phyloP scores from a whole-genome alignment of 2,888 invertebrate species.

The Diabrotica balteata region DNA sequence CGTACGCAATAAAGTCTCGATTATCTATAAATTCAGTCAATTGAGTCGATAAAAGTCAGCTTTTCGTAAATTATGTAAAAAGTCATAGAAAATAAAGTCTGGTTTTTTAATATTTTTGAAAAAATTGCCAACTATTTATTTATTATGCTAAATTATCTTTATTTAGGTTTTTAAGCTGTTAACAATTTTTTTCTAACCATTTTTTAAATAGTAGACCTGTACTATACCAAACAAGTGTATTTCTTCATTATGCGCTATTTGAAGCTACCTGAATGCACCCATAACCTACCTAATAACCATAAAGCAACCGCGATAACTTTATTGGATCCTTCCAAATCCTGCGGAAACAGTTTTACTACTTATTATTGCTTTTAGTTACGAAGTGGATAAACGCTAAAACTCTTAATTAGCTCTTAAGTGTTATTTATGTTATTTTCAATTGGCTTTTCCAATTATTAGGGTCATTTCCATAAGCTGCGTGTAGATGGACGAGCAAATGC shows the following conservation, averaged over 20 bases:
- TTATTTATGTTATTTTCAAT: slow-evolving; percentile 24
- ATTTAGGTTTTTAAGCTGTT: too few species aligned
- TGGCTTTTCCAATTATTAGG: slow-evolving; percentile 31
- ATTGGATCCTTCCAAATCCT: slow-evolving; percentile 6
- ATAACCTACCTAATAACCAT: slow-evolving; percentile 2
- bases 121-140: too few species aligned
- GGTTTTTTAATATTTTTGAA: too few species aligned
- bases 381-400: slow-evolving; percentile 15
- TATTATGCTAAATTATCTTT: too few species aligned
- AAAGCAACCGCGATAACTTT: slow-evolving; percentile 1
- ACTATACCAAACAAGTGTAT: background rate
- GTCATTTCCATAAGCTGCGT: slow-evolving; percentile 30
- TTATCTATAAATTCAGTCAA: too few species aligned
- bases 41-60: too few species aligned
- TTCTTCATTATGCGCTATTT: too few species aligned
- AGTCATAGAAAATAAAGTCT: too few species aligned
- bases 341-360: slow-evolving; percentile 6
- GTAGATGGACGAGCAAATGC: background rate
- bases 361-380: slow-evolving; percentile 9
- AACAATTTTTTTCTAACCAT: too few species aligned
- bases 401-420: slow-evolving; percentile 17
- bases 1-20: too few species aligned
- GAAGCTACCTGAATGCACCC: background rate
- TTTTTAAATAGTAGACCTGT: too few species aligned
- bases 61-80: too few species aligned